Evolutionary conservation across 2,113 vertebrate genomes (phyloP).

Genomic region (Hippocampus barbouri): DNA sequence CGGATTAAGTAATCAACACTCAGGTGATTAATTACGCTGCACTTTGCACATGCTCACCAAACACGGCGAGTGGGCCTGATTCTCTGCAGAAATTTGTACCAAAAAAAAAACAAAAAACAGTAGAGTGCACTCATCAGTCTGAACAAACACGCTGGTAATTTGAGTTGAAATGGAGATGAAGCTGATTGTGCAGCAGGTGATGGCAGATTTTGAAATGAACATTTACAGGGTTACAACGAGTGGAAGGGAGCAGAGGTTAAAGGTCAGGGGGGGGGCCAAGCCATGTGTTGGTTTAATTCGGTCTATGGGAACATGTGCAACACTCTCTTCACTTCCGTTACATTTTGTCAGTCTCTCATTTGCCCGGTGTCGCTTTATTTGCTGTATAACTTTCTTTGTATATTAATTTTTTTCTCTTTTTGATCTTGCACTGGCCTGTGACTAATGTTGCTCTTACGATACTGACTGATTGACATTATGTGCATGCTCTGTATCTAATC

Average conservation of each 20-base stretch:
- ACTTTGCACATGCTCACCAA: conserved; percentile 15
- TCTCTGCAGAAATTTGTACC: neutral
- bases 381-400: neutral
- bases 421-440: neutral
- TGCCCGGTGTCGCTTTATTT: neutral
- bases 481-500: conserved; percentile 48
- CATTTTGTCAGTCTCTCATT: neutral
- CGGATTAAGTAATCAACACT: conserved; percentile 70
- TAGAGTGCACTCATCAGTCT: neutral
- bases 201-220: conserved; percentile 19
- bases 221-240: conserved; percentile 24
- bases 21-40: conserved; percentile 66
- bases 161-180: conserved; percentile 11
- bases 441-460: neutral
- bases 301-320: conserved; percentile 4
- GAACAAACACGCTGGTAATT: neutral
- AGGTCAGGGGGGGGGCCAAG: conserved; percentile 10
- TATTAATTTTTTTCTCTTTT: neutral
- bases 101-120: neutral
- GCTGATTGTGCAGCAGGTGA: conserved; percentile 35
- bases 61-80: conserved; percentile 10
- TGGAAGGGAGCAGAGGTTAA: conserved; percentile 22
- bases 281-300: conserved; percentile 20
- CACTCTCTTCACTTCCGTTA: neutral
- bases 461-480: conserved; percentile 8